Conservation (phyloP, 1,140 invertebrate genomes). For the Littorina saxatilis region DNA sequence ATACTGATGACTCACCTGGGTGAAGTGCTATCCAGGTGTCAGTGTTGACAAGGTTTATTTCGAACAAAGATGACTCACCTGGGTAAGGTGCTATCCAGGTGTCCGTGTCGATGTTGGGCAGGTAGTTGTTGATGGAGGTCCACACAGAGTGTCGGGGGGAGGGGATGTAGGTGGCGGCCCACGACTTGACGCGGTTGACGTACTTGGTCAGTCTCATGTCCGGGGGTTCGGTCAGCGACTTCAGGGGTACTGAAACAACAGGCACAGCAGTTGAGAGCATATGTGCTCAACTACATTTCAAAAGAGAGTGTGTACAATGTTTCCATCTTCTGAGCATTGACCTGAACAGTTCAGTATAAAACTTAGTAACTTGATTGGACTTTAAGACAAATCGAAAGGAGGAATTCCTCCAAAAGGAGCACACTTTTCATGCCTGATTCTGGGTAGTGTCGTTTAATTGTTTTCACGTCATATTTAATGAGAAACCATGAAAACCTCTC, state of each 20-base stretch:
- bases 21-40: slow-evolving; percentile 69
- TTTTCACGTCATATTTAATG: too few relatives aligned
- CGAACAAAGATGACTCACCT: slow-evolving; percentile 58
- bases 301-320: too few relatives aligned
- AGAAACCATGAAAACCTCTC: too few relatives aligned
- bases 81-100: slow-evolving; percentile 71
- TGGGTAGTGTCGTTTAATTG: too few relatives aligned
- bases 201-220: slow-evolving; percentile 51
- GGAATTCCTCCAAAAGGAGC: too few relatives aligned
- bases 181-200: slow-evolving; percentile 41
- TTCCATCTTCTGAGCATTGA: too few relatives aligned
- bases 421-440: too few relatives aligned
- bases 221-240: slow-evolving; percentile 91
- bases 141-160: slow-evolving; percentile 51
- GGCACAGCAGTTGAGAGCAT: too few relatives aligned
- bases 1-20: slow-evolving; percentile 55
- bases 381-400: too few relatives aligned
- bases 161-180: slow-evolving; percentile 51
- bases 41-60: slow-evolving; percentile 63
- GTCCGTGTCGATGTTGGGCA: slow-evolving; percentile 55
- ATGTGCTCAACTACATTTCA: too few relatives aligned
- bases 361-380: too few relatives aligned
- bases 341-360: too few relatives aligned
- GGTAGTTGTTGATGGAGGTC: slow-evolving; percentile 66
- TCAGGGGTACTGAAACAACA: slow-evolving; percentile 91